Base-by-base conservation (phyloP, 2,113 vertebrate genomes). In the Brachypteracias leptosomus region DNA sequence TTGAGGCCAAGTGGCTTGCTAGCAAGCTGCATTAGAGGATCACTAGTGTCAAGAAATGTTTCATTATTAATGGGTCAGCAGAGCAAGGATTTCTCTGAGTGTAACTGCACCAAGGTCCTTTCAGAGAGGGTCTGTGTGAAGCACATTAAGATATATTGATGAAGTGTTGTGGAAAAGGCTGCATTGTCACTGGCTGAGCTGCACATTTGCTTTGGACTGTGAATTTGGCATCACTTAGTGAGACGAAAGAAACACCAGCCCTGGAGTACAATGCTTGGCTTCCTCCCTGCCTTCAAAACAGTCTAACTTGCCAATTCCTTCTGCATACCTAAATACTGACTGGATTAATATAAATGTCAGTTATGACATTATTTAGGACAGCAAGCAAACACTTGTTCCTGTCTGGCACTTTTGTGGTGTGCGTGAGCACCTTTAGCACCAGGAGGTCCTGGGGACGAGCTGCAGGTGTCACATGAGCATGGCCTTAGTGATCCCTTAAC, bases 121-220 rank as follows among this genome's bases (percentile, higher is more conserved):
- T 90, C 25, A 82, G 70, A 87, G 68, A 38, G 54, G 47, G 46
- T 62, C 71, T 76, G 15, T 70, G 58, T 78, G 70, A 76, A 83
- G 17, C 54, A 73, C 3, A 4, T 88, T 88, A 29, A 90, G 73
- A 80, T 5, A 4, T 72, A 78, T 46, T 88, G 85, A 65, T 88
- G 58, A 94, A 88, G 88, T 90, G n/a, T 91, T 95, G 85, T 95
- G 88, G 85, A 92, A 90, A 80, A 88, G 79, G 20, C 85, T 90
- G 31, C 72, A 29, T 80, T 96, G 85, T 86, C 55, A 62, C 68
- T 92, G 55, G 51, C 75, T 77, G 51, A 83, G 68, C 72, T 83
- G n/a, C 74, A 52, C 66, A 40, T 95, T 97, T 96, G 47, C 83
- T 96, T 95, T 94, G 85, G 90, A 80, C 42, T 66, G 26, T 94